Percentiles rank a stretch among this genome's conserved stretches.
Evolutionary conservation across 2,113 vertebrate genomes (phyloP).

Genomic region (Thunnus thynnus): DNA sequence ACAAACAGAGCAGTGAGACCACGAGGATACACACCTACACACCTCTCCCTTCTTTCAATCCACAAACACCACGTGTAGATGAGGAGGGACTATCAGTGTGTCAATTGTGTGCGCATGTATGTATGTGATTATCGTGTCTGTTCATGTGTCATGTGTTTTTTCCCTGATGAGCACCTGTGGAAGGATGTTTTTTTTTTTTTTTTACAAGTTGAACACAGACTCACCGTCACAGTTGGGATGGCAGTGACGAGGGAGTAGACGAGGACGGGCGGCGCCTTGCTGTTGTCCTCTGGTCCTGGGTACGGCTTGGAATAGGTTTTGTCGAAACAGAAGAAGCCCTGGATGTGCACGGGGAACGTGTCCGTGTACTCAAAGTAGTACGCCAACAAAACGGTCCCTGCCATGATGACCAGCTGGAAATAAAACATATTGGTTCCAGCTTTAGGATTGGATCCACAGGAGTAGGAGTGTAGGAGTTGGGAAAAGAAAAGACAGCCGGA

Average conservation of each 20-base stretch:
- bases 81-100: constrained; percentile 21
- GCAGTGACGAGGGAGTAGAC: constrained; percentile 92
- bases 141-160: constrained; percentile 6
- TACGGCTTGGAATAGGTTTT: constrained; percentile 92
- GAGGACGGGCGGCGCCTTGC: constrained; percentile 90
- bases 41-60: constrained; percentile 51
- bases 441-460: constrained; percentile 63
- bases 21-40: constrained; percentile 79
- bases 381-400: constrained; percentile 90
- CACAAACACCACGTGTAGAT: constrained; percentile 71
- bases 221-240: constrained; percentile 92
- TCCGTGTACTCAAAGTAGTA: constrained; percentile 96
- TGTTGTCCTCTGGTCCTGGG: constrained; percentile 91
- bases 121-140: constrained; percentile 15
- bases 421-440: constrained; percentile 85
- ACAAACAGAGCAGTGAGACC: constrained; percentile 72
- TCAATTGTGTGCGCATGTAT: not conserved
- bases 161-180: constrained; percentile 58
- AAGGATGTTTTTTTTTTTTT: constrained; percentile 14
- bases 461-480: constrained; percentile 40
- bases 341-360: constrained; percentile 92
- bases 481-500: constrained; percentile 35
- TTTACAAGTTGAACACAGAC: constrained; percentile 57
- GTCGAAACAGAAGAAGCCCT: constrained; percentile 96
- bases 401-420: constrained; percentile 94